Conservation (phyloP, 1,140 invertebrate species). For the Luehdorfia chinensis region DNA sequence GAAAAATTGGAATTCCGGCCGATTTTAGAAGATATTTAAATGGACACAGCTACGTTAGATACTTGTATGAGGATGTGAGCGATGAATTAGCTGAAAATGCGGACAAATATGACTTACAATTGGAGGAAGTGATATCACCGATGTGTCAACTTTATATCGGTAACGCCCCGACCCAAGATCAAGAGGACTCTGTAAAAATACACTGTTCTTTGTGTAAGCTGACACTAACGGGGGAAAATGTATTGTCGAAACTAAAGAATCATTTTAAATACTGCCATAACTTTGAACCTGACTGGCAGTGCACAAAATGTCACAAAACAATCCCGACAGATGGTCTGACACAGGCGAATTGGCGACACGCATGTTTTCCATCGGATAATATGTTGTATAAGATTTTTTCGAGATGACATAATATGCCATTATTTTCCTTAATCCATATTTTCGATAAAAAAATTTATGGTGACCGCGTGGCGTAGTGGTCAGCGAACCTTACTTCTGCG, state of each 20-base stretch:
- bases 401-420: neutral
- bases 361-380: neutral
- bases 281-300: neutral
- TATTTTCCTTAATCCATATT: neutral
- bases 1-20: conserved; percentile 8
- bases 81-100: neutral
- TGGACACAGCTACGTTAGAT: conserved; percentile 43
- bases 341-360: neutral
- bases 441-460: neutral
- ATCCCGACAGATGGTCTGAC: neutral
- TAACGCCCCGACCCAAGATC: too few species aligned
- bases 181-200: neutral
- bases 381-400: neutral
- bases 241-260: neutral
- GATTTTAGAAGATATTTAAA: conserved; percentile 30
- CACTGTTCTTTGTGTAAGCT: neutral
- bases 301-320: neutral
- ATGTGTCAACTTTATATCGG: neutral
- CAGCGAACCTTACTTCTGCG: too few species aligned
- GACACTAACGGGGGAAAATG: neutral
- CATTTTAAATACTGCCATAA: neutral
- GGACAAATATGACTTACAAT: neutral
- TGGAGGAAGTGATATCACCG: conserved; percentile 4
- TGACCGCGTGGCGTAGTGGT: too few species aligned
- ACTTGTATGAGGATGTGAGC: conserved; percentile 27